Evolutionary conservation across 2,888 invertebrate genomes (phyloP).

Genomic region (Sisyra nigra): DNA sequence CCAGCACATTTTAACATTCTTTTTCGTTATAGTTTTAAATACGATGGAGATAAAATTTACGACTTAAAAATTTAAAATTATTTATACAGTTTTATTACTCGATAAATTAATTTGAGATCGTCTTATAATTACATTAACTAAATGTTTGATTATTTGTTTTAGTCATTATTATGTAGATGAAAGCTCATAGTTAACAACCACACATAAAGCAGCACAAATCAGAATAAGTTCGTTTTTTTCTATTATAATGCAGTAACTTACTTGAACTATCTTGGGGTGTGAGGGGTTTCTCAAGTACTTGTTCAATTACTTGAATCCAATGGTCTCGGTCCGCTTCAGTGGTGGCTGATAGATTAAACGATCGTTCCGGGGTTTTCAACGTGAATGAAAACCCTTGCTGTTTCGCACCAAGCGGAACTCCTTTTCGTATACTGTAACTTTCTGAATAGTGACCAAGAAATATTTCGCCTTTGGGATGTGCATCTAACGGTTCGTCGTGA

Average conservation of each 20-base stretch:
- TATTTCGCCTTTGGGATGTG: conserved; percentile 82
- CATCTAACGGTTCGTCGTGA: conserved; percentile 72
- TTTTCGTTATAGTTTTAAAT: too few relatives aligned
- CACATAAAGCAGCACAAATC: conserved; percentile 4
- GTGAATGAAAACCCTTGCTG: conserved; percentile 71
- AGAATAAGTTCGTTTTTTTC: conserved; percentile 1
- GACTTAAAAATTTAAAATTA: too few relatives aligned
- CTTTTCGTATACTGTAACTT: conserved; percentile 57
- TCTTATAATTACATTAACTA: too few relatives aligned
- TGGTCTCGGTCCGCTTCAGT: conserved; percentile 60
- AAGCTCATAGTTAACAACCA: conserved; percentile 2
- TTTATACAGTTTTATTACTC: too few relatives aligned
- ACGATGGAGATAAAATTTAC: too few relatives aligned
- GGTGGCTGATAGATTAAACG: conserved; percentile 59
- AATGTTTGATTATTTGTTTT: neutral
- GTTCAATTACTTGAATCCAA: conserved; percentile 65
- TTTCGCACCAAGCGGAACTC: conserved; percentile 46
- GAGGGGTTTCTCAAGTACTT: conserved; percentile 55
- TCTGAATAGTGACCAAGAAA: conserved; percentile 49
- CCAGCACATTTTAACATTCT: too few relatives aligned
- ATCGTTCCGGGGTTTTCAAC: conserved; percentile 62
- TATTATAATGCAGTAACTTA: conserved; percentile 24
- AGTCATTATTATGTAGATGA: neutral
- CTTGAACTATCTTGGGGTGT: conserved; percentile 65
- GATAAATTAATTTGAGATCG: too few relatives aligned